These are phyloP conservation scores for Sinella curviseta DNA, from an alignment of 1,140 invertebrate species.

Conservation along the genomic window DNA sequence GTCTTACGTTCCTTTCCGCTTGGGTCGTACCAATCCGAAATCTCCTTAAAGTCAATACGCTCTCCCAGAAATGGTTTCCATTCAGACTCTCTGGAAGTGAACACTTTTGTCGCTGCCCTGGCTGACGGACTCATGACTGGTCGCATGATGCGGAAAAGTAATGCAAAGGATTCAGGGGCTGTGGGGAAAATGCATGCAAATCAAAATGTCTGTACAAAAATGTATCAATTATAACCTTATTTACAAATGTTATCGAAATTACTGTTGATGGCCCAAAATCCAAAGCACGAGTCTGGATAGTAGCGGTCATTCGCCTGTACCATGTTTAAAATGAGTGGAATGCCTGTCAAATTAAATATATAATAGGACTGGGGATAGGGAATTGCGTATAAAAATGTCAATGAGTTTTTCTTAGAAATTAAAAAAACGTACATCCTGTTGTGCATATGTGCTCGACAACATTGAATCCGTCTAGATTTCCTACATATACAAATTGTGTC, in stretches of 20 bases:
- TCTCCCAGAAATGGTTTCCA: slow-evolving; percentile 1
- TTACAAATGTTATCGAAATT: background rate
- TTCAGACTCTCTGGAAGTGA: background rate
- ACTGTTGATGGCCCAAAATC: background rate
- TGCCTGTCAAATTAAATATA: background rate
- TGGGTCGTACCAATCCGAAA: background rate
- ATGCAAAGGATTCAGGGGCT: background rate
- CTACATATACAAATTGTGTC: background rate
- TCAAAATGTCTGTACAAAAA: background rate
- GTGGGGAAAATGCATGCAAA: too few relatives aligned
- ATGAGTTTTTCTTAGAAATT: background rate
- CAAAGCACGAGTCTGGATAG: background rate
- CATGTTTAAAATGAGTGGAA: background rate
- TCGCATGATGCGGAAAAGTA: background rate
- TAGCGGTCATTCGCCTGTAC: background rate
- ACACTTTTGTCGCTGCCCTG: background rate
- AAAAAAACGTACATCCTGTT: background rate
- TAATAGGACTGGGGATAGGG: background rate
- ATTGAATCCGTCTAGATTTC: background rate
- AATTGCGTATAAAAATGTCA: too few relatives aligned
- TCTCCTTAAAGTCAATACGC: background rate
- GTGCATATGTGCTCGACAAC: background rate
- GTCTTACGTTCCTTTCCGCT: background rate
- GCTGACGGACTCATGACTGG: background rate
- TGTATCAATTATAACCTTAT: background rate